Base-by-base conservation (phyloP, 2,797 vertebrate genomes). In the Hirundo rustica region DNA sequence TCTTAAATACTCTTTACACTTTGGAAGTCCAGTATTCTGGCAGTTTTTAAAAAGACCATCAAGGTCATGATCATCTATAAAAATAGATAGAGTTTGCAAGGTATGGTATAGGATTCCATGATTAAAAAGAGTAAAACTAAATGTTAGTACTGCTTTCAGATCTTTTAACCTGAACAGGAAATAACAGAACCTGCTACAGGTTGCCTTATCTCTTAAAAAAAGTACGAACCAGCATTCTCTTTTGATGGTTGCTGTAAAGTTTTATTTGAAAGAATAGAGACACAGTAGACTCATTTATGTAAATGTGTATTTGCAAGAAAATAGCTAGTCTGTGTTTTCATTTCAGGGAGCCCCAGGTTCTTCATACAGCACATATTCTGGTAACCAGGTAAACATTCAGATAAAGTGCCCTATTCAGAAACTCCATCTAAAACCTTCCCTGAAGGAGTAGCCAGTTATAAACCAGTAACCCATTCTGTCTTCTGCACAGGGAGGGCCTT, bases 361-460 rank as follows among this genome's bases (percentile, higher is more conserved):
- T 85, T 54, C 86, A 91, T 0, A 95, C 85, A 93, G n/a, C 87
- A 79, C 78, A n/a, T 95, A 96, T 53, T 93, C 81, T 91, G 92
- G 95, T 92, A 91, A 93, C 85, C 94, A 96, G 95, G 95, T 96
- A 96, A 96, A 95, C 66, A n/a, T 40, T 42, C 85, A 93, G 42
- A 84, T 75, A 81, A 92, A 93, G 58, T 65, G 34, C 87, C 77
- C 74, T 44, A 6, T 77, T 92, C 72, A 64, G 13, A 77, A 89
- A 4, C 5, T 94, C 68, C 54, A 44, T 3, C 48, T n/a, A 8
- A 83, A 80, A 16, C 13, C 36, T 67, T 22, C 80, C 44, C 29
- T 55, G 45, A 84, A 81, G 19, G 29, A 50, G 10, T 0, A 92
- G 34, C 10, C 40, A 67, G 30, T 64, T n/a, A 70, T 3, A 44